Percentiles rank a stretch among this genome's conserved stretches.
These are phyloP conservation scores for Morone saxatilis DNA, from an alignment of 2,113 vertebrate genomes.

Conservation along the genomic window DNA sequence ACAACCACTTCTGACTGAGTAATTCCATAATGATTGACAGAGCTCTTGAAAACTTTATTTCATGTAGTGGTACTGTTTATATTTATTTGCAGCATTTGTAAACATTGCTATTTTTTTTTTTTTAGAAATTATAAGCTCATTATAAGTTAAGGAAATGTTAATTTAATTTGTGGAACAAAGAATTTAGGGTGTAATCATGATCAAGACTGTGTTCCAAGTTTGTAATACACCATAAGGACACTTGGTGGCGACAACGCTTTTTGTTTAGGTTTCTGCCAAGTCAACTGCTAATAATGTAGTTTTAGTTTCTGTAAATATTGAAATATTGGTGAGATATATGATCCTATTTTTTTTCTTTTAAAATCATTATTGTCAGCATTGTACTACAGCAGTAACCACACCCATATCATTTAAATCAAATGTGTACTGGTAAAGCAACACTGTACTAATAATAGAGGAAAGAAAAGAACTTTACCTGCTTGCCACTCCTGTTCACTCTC, in stretches of 20 bases:
- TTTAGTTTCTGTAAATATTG: background rate
- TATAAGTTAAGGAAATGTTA: background rate
- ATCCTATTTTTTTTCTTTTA: background rate
- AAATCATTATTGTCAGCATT: background rate
- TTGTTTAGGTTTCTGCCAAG: background rate
- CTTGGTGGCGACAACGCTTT: conserved; percentile 52
- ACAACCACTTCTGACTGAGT: background rate
- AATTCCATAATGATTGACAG: background rate
- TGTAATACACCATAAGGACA: conserved; percentile 45
- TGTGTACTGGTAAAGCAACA: background rate
- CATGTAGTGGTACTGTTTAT: background rate
- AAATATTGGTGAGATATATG: background rate
- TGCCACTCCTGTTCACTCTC: conserved; percentile 9
- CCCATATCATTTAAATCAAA: background rate
- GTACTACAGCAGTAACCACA: background rate
- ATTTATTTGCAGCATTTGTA: background rate
- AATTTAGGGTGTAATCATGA: background rate
- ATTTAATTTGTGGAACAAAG: background rate
- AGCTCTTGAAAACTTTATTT: background rate
- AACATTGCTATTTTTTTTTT: too few relatives aligned
- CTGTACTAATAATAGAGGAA: background rate
- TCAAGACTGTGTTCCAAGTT: background rate
- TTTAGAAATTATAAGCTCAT: background rate
- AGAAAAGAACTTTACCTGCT: conserved; percentile 1
- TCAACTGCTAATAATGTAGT: background rate